These are phyloP conservation scores for Hemicentrotus pulcherrimus DNA, from an alignment of 35 echinoderm and acorn worm genomes.

Conservation along the genomic window DNA sequence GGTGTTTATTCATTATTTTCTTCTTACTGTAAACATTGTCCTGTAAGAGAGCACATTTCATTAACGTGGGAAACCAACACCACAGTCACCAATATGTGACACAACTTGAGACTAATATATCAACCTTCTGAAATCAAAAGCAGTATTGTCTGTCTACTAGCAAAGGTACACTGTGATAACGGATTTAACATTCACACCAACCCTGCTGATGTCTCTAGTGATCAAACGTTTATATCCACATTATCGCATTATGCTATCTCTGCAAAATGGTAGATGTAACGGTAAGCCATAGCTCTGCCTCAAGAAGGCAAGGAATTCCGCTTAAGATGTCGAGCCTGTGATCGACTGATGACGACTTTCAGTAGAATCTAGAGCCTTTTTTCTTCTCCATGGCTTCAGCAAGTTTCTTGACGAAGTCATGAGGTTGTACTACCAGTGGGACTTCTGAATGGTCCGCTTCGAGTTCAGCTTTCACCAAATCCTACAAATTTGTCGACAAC, in stretches of 20 bases:
- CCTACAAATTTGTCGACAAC: not conserved
- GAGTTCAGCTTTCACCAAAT: not conserved
- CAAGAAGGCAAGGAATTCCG: not conserved
- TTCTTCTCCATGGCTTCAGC: not conserved
- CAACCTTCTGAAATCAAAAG: too few species aligned
- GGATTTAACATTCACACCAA: too few species aligned
- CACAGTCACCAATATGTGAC: too few species aligned
- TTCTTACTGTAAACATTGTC: too few species aligned
- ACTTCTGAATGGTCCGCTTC: not conserved
- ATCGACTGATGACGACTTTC: not conserved
- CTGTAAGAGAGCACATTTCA: too few species aligned
- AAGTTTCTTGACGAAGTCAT: constrained; percentile 14
- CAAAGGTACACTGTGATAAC: too few species aligned
- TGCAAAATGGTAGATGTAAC: not conserved
- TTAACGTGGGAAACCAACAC: too few species aligned
- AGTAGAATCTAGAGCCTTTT: not conserved
- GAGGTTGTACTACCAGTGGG: not conserved
- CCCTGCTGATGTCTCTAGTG: too few species aligned
- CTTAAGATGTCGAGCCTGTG: not conserved
- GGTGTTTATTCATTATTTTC: too few species aligned
- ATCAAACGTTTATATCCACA: too few species aligned
- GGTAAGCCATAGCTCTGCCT: not conserved
- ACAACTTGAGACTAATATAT: too few species aligned
- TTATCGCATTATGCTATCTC: not conserved
- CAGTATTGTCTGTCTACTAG: too few species aligned